Evolutionary conservation across 2,888 invertebrate species (phyloP), one percentile per base, ranked within the genome.

Genomic region (Eupithecia centaureata): DNA sequence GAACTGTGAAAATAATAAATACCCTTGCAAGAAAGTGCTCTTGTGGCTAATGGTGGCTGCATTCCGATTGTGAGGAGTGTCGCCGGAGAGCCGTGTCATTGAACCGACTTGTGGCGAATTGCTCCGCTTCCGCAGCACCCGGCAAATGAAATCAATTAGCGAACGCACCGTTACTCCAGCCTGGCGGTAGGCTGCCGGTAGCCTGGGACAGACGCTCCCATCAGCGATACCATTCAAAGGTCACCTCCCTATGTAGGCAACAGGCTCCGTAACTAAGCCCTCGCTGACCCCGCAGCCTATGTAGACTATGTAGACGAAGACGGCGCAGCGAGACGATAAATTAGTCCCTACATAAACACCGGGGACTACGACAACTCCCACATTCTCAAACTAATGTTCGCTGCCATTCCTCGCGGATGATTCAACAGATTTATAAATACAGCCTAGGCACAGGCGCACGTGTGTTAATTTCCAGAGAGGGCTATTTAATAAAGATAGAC

Each of bases 401-500:
- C 77, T 76, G 79, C 78, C 83, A 85, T 85, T 78, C 82, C 77
- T 77, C 68, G 78, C 76, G 78, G 77, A 86, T 91, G 89, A 90
- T 86, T 90, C 89, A 89, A 82, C 85, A 77, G 70, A 79, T 76
- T 83, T 86, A 87, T 86, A 87, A 88, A 88, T 87, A 87, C 80
- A 84, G 81, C 76, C 82, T 78, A 80, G 83, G 86, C n/a, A 18
- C 27, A 18, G 18, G 30, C 54, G 54, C 87, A 88, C 89, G 90
- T 87, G 89, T 89, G 86, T 86, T 87, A 87, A 88, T 89, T 70
- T 89, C 82, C 83, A 85, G 84, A 86, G 87, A 85, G 88, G 83
- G 85, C 86, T 89, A 86, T 89, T 91, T 90, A 91, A 89, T 91
- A 87, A 88, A 90, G 89, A 88, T 86, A 85, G 86, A 85, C 90